Conservation (phyloP, 2,113 vertebrate genomes). For the Mustela nigripes region DNA sequence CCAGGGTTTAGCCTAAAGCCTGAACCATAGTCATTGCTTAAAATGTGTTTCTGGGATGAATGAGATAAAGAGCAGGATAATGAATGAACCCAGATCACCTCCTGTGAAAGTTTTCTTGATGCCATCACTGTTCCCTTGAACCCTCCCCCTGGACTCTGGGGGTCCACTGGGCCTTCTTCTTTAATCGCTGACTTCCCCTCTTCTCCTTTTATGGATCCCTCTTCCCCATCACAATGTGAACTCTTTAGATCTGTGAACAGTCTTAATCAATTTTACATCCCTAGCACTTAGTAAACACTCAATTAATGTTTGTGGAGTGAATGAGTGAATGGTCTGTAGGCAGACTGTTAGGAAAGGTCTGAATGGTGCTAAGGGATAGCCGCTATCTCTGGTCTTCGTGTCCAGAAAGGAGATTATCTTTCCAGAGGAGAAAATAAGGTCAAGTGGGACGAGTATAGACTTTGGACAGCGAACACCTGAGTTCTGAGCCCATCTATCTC, state of each 20-base stretch:
- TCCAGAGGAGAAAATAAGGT: neutral
- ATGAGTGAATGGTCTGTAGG: neutral
- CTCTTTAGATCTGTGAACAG: neutral
- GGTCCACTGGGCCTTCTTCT: neutral
- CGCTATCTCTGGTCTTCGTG: neutral
- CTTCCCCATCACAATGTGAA: neutral
- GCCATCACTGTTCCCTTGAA: neutral
- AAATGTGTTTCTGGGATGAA: slow-evolving; percentile 10
- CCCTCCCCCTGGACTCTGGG: neutral
- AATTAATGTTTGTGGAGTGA: neutral
- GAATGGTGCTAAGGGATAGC: neutral
- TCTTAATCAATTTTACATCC: neutral
- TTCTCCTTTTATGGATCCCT: neutral
- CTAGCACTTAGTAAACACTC: neutral
- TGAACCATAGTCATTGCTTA: neutral
- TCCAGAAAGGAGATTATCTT: slow-evolving; percentile 17
- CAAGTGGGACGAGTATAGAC: neutral
- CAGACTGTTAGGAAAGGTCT: slow-evolving; percentile 30
- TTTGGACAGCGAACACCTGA: neutral
- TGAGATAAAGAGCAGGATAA: slow-evolving; percentile 16
- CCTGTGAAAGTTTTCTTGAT: neutral
- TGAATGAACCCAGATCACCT: neutral
- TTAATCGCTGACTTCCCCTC: neutral
- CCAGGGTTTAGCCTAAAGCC: neutral
- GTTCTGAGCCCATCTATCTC: neutral